Evolutionary conservation across 2,113 vertebrate species (phyloP), one percentile per base, ranked within the genome.

Genomic region (Lipophrys pholis): DNA sequence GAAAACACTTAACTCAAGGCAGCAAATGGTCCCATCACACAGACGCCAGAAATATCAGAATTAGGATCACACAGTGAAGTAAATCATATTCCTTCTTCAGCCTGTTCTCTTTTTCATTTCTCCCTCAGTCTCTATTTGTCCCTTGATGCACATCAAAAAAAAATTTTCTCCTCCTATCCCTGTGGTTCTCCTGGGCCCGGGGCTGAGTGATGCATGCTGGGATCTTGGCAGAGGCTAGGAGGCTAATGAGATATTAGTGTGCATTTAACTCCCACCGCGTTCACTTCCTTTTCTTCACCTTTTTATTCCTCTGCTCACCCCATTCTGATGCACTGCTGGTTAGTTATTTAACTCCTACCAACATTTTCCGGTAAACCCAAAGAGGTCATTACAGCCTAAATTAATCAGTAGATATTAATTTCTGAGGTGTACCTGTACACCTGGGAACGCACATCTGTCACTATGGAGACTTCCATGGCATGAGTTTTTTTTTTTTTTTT

Each of bases 201-300:
- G 41, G 43, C 66, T 85, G 89, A 90, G 76, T 80, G 80, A 89
- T 91, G 89, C 87, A 85, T 91, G 89, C 86, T 92, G 92, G 90
- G 82, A 85, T 74, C 67, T 76, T 91, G 85, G 84, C 79, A 92
- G 71, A 91, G 89, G 90, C 91, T 93, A 92, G 82, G 69, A 91
- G 93, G 92, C 95, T 96, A 95, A 97, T 96, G 94, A 96, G 95
- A 94, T 93, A 97, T 96, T 96, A 96, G 93, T 92, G 95, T 94
- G 92, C 92, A 93, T 95, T 97, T 95, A 96, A 88, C 89, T 89
- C 86, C 88, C 81, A 74, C 71, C 45, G 79, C 79, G 80, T 76
- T 82, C 73, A 81, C 81, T 83, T 87, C 81, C 72, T 53, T 69
- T 55, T 62, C 61, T 69, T 64, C 78, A 81, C 87, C 41, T 84